Conservation (phyloP, 2,113 vertebrate genomes). For the Menura novaehollandiae region DNA sequence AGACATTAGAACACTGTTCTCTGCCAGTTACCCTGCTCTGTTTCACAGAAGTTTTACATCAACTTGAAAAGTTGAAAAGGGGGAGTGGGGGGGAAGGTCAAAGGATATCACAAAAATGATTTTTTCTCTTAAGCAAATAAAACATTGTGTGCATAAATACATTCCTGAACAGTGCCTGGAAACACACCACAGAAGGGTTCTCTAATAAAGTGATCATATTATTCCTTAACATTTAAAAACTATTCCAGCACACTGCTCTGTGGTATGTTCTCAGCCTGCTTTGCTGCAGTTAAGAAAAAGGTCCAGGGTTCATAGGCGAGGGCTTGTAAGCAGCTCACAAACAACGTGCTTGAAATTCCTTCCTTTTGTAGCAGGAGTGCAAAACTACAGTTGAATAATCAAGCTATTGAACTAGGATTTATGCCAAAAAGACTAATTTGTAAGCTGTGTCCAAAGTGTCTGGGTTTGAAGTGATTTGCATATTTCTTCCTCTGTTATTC, state of each 20-base stretch:
- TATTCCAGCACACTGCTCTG: background rate
- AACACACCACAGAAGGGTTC: constrained; percentile 38
- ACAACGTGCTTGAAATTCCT: constrained; percentile 65
- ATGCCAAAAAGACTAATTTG: constrained; percentile 67
- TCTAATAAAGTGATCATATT: constrained; percentile 57
- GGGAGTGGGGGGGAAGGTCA: background rate
- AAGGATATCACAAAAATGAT: constrained; percentile 5
- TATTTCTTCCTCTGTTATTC: constrained; percentile 55
- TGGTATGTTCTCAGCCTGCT: constrained; percentile 19
- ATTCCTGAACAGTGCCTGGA: constrained; percentile 48
- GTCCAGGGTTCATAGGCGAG: constrained; percentile 57
- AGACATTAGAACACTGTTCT: background rate
- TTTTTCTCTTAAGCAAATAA: constrained; percentile 29
- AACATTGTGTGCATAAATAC: constrained; percentile 15
- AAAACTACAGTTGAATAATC: constrained; percentile 69
- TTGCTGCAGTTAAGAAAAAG: constrained; percentile 22
- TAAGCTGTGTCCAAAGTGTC: constrained; percentile 58
- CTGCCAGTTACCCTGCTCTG: background rate
- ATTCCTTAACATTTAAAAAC: constrained; percentile 60
- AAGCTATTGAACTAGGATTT: constrained; percentile 64
- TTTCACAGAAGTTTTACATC: background rate
- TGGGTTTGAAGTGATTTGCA: constrained; percentile 64
- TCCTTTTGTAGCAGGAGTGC: constrained; percentile 56
- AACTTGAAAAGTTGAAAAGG: background rate
- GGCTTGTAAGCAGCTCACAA: constrained; percentile 62